A percentile compares a stretch with the other conserved stretches of the same genome.
phyloP scores from a whole-genome alignment of 2,888 invertebrate species.

The Abscondita cerata region DNA sequence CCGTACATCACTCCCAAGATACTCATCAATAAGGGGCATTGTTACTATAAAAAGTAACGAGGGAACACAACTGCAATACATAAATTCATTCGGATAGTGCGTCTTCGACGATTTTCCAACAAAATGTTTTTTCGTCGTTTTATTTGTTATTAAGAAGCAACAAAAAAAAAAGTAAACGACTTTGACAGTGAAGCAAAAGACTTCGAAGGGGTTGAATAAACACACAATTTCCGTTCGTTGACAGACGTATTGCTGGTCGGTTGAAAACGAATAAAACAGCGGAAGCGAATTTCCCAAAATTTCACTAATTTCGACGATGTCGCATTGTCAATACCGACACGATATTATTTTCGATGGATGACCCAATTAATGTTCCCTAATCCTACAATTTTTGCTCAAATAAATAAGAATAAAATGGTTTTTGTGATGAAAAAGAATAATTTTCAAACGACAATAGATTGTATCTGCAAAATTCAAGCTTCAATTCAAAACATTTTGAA shows the following conservation, averaged over 20 bases:
- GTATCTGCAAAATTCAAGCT: no score
- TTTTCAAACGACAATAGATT: no score
- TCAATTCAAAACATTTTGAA: no score
- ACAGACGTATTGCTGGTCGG: conserved; percentile 33
- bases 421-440: no score
- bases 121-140: conserved; percentile 4
- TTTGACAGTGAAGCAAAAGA: background rate
- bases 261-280: conserved; percentile 20
- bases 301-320: no score
- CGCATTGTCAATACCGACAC: no score
- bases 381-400: no score
- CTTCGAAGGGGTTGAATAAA: conserved; percentile 5
- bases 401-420: no score
- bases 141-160: conserved; percentile 1
- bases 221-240: conserved; percentile 13
- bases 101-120: no score
- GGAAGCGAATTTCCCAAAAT: conserved; percentile 16
- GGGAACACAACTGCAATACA: conserved; percentile 32
- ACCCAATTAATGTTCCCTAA: no score
- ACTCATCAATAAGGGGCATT: conserved; percentile 31
- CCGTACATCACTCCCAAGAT: conserved; percentile 29
- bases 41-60: conserved; percentile 34
- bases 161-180: background rate
- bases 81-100: conserved; percentile 16
- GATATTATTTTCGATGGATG: no score